Conservation (phyloP, 2,888 invertebrate species). For the Galerucella pusilla region DNA sequence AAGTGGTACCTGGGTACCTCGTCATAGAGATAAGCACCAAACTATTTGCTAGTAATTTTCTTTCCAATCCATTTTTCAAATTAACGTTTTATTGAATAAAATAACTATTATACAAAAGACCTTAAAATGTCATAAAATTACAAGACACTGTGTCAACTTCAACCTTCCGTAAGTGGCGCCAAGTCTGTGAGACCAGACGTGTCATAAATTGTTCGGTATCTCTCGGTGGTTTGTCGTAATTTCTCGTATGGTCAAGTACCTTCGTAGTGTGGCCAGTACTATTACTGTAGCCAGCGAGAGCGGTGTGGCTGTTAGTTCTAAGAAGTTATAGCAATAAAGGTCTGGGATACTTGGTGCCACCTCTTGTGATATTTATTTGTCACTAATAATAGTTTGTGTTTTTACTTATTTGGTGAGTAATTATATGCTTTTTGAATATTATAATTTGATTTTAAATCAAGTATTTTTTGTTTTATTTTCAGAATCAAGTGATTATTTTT, state of each 20-base stretch:
- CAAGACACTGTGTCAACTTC: too few species aligned
- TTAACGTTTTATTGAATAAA: too few species aligned
- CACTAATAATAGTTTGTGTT: not conserved
- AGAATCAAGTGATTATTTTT: not conserved
- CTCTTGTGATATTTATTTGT: conserved; percentile 6
- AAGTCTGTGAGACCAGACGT: not conserved
- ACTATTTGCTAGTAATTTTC: too few species aligned
- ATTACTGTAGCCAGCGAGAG: not conserved
- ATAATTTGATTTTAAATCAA: conserved; percentile 6
- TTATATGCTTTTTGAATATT: not conserved
- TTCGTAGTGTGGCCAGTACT: conserved; percentile 1
- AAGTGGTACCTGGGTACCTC: too few species aligned
- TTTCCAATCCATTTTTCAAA: too few species aligned
- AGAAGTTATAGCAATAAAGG: not conserved
- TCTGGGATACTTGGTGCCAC: conserved; percentile 5
- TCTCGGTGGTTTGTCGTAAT: not conserved
- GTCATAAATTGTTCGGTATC: not conserved
- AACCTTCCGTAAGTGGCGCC: not conserved
- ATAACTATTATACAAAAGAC: too few species aligned
- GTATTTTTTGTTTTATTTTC: not conserved
- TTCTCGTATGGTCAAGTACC: not conserved
- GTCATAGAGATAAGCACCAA: too few species aligned
- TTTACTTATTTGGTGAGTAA: not conserved
- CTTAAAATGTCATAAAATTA: too few species aligned
- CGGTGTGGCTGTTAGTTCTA: not conserved